Conservation (phyloP, 2,797 vertebrate species). For the Onychomys arenicola region DNA sequence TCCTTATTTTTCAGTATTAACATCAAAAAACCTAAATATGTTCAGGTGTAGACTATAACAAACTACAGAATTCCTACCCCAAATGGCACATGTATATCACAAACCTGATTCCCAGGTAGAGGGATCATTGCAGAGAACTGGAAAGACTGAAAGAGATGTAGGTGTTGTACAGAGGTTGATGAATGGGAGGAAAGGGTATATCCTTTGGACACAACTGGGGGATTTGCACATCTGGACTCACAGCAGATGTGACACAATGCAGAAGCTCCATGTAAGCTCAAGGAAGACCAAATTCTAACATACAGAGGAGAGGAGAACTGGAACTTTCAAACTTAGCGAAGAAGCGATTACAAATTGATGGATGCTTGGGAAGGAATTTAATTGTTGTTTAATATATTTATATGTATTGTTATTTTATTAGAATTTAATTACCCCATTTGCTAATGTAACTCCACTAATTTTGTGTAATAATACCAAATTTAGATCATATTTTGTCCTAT, state of each 20-base stretch:
- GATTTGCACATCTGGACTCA: too few species aligned
- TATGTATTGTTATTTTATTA: conserved; percentile 46
- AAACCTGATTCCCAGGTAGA: not conserved
- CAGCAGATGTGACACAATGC: not conserved
- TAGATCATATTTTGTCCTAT: conserved; percentile 56
- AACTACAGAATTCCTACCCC: not conserved
- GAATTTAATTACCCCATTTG: conserved; percentile 47
- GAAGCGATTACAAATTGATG: not conserved
- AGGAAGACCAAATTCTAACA: not conserved
- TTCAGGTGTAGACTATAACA: not conserved
- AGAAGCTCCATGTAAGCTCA: not conserved
- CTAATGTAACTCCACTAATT: conserved; percentile 57
- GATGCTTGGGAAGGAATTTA: not conserved
- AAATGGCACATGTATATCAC: not conserved
- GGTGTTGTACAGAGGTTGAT: not conserved
- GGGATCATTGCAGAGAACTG: not conserved
- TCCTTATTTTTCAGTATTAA: too few species aligned
- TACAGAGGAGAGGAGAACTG: not conserved
- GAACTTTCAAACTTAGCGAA: not conserved
- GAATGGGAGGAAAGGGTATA: not conserved
- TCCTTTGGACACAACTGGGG: not conserved
- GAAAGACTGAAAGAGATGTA: not conserved
- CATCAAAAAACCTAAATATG: not conserved
- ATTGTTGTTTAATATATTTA: not conserved
- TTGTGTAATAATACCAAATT: conserved; percentile 64